Conservation (phyloP, 2,113 vertebrate genomes). For the Tachysurus vachellii region DNA sequence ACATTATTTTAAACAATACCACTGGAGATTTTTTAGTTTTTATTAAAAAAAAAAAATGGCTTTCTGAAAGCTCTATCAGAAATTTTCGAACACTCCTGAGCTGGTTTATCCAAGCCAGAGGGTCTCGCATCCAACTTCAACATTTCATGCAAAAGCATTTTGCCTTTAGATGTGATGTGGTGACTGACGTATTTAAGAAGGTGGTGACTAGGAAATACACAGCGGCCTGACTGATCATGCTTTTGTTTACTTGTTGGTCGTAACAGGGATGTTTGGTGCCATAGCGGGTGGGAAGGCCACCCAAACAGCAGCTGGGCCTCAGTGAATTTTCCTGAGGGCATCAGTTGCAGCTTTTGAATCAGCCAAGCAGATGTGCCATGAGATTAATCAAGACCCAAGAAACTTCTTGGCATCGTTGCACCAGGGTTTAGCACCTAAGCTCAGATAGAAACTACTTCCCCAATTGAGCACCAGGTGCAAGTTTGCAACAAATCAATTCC, state of each 20-base stretch:
- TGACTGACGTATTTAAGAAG: neutral
- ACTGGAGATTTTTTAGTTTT: neutral
- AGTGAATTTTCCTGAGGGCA: conserved; percentile 18
- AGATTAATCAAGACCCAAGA: conserved; percentile 39
- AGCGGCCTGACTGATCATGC: neutral
- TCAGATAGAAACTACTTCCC: conserved; percentile 27
- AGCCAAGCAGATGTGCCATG: conserved; percentile 45
- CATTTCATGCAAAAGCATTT: neutral
- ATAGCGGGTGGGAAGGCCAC: conserved; percentile 32
- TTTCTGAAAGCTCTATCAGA: neutral
- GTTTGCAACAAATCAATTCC: conserved; percentile 46
- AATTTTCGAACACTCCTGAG: neutral
- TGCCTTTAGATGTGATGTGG: neutral
- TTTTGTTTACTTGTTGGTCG: conserved; percentile 30
- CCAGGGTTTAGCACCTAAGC: conserved; percentile 17
- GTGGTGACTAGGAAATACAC: neutral
- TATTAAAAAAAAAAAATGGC: neutral
- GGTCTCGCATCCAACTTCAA: neutral
- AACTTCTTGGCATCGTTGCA: conserved; percentile 22
- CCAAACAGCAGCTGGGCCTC: conserved; percentile 51
- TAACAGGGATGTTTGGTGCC: conserved; percentile 3
- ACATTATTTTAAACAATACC: neutral
- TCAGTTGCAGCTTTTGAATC: conserved; percentile 18
- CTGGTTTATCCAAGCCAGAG: neutral
- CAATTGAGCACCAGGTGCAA: conserved; percentile 40